These are phyloP conservation scores for Miltochrista miniata DNA, from an alignment of 2,888 invertebrate species.

Conservation along the genomic window DNA sequence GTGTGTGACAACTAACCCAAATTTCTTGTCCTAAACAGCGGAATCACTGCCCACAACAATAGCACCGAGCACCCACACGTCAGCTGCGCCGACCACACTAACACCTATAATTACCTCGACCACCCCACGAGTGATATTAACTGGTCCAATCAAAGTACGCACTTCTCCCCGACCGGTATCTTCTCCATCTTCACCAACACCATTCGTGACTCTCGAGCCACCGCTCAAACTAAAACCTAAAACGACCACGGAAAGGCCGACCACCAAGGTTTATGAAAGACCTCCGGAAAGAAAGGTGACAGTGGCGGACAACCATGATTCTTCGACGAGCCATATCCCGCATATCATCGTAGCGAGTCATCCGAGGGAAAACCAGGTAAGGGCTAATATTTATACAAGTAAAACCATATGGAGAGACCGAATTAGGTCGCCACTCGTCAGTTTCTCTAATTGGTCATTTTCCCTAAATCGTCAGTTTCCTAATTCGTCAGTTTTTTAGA, in stretches of 20 bases:
- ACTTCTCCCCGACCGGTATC: conserved; percentile 46
- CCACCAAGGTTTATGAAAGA: conserved; percentile 71
- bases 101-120: conserved; percentile 22
- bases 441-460: no score
- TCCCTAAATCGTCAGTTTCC: no score
- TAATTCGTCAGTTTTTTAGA: no score
- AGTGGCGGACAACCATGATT: conserved; percentile 63
- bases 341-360: conserved; percentile 86
- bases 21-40: conserved; percentile 42
- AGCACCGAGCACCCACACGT: conserved; percentile 41
- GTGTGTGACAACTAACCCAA: no score
- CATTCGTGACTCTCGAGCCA: conserved; percentile 47
- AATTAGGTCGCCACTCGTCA: no score
- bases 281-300: conserved; percentile 65
- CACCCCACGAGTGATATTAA: conserved; percentile 47
- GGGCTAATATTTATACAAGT: background rate
- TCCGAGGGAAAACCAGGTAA: conserved; percentile 92
- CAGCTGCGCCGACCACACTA: conserved; percentile 27
- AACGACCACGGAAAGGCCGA: conserved; percentile 61
- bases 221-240: conserved; percentile 49
- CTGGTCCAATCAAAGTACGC: conserved; percentile 41
- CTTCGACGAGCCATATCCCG: conserved; percentile 75
- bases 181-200: conserved; percentile 47
- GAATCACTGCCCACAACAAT: conserved; percentile 73
- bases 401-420: no score